phyloP scores from a whole-genome alignment of 2,797 vertebrate species.

The Sebastolobus alascanus region DNA sequence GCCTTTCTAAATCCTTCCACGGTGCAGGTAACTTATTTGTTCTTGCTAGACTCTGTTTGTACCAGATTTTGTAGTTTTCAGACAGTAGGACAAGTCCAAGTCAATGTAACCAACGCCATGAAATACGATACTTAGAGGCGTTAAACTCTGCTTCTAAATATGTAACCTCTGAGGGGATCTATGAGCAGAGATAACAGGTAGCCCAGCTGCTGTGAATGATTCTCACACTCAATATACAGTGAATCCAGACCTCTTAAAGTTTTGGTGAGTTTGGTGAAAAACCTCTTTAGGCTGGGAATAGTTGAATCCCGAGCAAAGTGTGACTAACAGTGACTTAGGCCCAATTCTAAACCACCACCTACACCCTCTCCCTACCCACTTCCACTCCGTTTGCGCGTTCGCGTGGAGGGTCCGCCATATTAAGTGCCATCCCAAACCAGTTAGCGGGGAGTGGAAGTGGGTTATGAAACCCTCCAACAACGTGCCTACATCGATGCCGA shows the following conservation, averaged over 20 bases:
- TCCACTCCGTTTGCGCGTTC: too few species aligned
- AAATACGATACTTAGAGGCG: background rate
- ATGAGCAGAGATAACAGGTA: background rate
- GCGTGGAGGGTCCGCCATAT: too few species aligned
- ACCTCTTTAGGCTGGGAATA: background rate
- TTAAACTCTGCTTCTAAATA: slow-evolving; percentile 6
- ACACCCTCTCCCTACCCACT: too few species aligned
- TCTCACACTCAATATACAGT: background rate
- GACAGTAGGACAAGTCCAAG: background rate
- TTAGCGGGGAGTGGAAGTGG: too few species aligned
- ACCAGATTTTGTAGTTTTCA: background rate
- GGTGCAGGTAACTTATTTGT: background rate
- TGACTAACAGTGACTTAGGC: background rate
- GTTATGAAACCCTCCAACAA: too few species aligned
- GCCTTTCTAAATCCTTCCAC: background rate
- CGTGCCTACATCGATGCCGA: too few species aligned
- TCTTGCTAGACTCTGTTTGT: background rate
- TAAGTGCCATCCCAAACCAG: too few species aligned
- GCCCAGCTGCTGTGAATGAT: background rate
- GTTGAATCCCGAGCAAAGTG: background rate
- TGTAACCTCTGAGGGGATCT: background rate
- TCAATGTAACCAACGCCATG: background rate
- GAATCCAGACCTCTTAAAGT: slow-evolving; percentile 3
- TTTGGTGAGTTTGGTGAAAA: background rate
- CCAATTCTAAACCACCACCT: too few species aligned